Evolutionary conservation across 2,797 vertebrate genomes (phyloP).

Genomic region (Agapornis canus): DNA sequence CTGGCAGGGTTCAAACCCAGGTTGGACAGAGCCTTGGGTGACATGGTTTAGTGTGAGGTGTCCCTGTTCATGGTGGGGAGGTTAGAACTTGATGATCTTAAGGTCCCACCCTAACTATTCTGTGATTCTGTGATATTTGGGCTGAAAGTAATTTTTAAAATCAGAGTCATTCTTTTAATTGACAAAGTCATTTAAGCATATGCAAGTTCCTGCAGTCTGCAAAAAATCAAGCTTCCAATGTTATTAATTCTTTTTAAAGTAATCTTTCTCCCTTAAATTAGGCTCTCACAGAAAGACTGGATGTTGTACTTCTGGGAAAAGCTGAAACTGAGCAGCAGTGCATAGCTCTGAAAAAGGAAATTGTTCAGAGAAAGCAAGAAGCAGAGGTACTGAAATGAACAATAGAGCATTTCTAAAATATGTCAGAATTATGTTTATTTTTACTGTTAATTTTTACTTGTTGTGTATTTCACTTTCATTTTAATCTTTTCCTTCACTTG

Average conservation of each 20-base stretch:
- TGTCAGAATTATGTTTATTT: not conserved
- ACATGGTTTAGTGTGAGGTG: no score
- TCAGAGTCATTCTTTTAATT: not conserved
- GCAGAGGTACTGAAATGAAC: conserved; percentile 78
- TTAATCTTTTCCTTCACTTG: not conserved
- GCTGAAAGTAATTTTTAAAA: not conserved
- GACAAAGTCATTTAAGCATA: not conserved
- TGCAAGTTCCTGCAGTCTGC: not conserved
- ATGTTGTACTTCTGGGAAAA: conserved; percentile 90
- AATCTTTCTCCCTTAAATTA: conserved; percentile 68
- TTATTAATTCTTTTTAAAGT: not conserved
- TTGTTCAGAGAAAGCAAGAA: conserved; percentile 82
- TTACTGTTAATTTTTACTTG: not conserved
- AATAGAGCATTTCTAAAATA: not conserved
- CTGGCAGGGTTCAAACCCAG: no score
- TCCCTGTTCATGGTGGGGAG: no score
- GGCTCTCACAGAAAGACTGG: conserved; percentile 91
- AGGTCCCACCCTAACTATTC: no score
- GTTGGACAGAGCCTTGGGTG: no score
- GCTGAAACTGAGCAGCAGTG: conserved; percentile 91
- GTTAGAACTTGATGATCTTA: no score
- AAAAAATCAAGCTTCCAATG: not conserved
- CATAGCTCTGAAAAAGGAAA: conserved; percentile 84
- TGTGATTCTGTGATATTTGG: not conserved
- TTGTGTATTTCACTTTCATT: not conserved